These are phyloP conservation scores for Galaxias olidus DNA, from an alignment of 2,797 vertebrate genomes.

Conservation along the genomic window DNA sequence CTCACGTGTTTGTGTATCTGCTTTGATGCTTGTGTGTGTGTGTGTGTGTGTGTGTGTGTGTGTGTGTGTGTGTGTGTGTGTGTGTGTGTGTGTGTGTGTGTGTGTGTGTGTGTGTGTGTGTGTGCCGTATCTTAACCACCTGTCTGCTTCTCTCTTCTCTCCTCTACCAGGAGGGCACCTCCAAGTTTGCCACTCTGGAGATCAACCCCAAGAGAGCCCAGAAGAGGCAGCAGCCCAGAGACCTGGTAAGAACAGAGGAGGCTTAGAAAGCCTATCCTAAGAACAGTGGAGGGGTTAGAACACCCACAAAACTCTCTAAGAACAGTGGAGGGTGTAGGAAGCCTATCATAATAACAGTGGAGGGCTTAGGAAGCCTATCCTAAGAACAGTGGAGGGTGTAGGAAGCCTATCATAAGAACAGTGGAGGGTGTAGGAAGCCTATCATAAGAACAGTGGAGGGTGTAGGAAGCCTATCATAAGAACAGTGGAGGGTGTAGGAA, in stretches of 20 bases:
- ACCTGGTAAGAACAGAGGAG: constrained; percentile 48
- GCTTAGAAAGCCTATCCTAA: too few species aligned
- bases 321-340: neutral
- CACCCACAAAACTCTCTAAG: too few species aligned
- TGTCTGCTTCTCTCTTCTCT: neutral
- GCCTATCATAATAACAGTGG: neutral
- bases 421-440: neutral
- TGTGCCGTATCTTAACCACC: neutral
- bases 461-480: too few species aligned
- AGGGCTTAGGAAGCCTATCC: neutral
- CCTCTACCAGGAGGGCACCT: constrained; percentile 80
- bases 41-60: constrained; percentile 14
- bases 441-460: neutral
- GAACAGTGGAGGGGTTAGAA: neutral
- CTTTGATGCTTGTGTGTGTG: neutral
- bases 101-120: neutral
- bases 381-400: neutral
- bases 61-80: neutral
- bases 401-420: too few species aligned
- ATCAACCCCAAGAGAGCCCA: constrained; percentile 85
- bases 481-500: neutral
- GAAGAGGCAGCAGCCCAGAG: constrained; percentile 82
- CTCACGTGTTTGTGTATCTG: neutral
- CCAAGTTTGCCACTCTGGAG: constrained; percentile 88
- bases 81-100: neutral